Conservation (phyloP, 2,797 vertebrate species). For the Tamandua tetradactyla region DNA sequence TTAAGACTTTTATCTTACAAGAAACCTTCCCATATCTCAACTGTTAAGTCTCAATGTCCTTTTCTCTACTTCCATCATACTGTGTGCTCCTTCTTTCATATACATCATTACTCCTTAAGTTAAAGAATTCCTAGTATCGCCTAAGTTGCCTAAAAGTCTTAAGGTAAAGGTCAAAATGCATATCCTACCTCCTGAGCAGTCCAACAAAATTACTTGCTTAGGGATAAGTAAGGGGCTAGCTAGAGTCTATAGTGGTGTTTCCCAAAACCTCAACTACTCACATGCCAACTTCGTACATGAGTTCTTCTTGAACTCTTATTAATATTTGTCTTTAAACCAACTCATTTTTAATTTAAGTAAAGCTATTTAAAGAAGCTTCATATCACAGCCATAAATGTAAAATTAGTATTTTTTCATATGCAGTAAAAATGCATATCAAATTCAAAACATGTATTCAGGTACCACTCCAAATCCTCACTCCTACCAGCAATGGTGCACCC, state of each 20-base stretch:
- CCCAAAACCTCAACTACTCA: background rate
- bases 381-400: background rate
- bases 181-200: background rate
- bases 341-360: conserved; percentile 17
- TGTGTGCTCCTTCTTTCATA: background rate
- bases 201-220: background rate
- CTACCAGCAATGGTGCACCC: background rate
- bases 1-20: background rate
- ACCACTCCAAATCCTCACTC: conserved; percentile 14
- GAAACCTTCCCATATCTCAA: background rate
- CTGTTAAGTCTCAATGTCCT: background rate
- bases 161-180: background rate
- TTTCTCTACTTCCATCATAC: background rate
- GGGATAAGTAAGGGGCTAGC: background rate
- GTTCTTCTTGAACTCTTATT: background rate
- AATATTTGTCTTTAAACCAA: background rate
- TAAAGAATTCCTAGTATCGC: background rate
- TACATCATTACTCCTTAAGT: background rate
- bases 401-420: background rate
- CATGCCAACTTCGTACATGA: background rate
- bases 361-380: background rate
- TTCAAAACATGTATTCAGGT: background rate
- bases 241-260: background rate
- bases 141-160: background rate
- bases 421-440: background rate